These are phyloP conservation scores for Tanaodytes sp. DNA, from an alignment of 2,888 invertebrate genomes.

Conservation along the genomic window DNA sequence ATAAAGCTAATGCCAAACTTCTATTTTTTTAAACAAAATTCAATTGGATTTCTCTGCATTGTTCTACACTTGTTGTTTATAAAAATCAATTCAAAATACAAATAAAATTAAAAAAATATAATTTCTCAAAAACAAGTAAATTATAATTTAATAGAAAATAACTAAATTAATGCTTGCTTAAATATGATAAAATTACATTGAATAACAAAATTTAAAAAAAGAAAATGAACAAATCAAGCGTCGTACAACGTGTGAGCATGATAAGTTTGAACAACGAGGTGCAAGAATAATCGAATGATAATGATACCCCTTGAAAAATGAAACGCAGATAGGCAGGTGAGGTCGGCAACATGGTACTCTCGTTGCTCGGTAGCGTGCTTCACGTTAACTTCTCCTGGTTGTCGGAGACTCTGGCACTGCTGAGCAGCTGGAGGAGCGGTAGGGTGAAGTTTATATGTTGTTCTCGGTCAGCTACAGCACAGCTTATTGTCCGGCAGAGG, in stretches of 20 bases:
- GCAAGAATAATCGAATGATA: conserved; percentile 27
- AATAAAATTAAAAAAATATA: no score
- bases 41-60: no score
- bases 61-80: no score
- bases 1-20: no score
- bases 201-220: no score
- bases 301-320: conserved; percentile 30
- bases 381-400: conserved; percentile 64
- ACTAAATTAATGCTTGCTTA: no score
- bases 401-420: conserved; percentile 62
- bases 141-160: no score
- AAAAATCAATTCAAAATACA: no score
- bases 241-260: conserved; percentile 10
- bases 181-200: no score
- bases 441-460: conserved; percentile 66
- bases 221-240: neutral
- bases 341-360: conserved; percentile 61
- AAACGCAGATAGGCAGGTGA: conserved; percentile 40
- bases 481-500: conserved; percentile 72
- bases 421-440: conserved; percentile 64
- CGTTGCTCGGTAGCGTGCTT: conserved; percentile 59
- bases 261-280: conserved; percentile 12
- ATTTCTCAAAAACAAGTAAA: no score
- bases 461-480: conserved; percentile 70
- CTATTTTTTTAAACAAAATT: no score